Evolutionary conservation across 92 coral and sea anemone species (phyloP).

Genomic region (Paragorgia papillata): DNA sequence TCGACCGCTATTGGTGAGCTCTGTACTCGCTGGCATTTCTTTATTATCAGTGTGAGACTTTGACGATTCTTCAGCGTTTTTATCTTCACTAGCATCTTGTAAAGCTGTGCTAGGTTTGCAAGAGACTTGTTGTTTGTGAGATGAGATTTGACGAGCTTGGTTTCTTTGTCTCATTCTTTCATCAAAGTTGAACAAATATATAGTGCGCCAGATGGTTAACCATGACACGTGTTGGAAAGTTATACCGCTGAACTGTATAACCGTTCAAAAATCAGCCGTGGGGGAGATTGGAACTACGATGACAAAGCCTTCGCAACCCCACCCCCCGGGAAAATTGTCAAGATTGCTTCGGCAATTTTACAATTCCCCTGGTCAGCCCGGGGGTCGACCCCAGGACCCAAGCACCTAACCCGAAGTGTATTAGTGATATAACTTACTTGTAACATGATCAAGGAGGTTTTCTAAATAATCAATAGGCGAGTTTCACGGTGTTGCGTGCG

Average conservation of each 20-base stretch:
- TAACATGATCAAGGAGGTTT: too few relatives aligned
- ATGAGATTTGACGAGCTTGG: not conserved
- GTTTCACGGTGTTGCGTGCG: too few relatives aligned
- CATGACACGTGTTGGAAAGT: not conserved
- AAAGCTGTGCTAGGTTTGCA: not conserved
- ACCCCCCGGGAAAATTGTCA: too few relatives aligned
- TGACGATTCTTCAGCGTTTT: not conserved
- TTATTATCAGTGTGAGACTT: not conserved
- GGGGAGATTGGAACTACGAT: too few relatives aligned
- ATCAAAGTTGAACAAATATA: not conserved
- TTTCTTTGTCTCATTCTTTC: conserved; percentile 15
- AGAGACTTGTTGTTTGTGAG: not conserved
- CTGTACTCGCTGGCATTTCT: not conserved
- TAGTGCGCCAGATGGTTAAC: conserved; percentile 33
- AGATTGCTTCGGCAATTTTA: too few relatives aligned
- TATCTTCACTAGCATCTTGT: not conserved
- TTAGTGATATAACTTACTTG: too few relatives aligned
- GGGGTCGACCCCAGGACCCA: too few relatives aligned
- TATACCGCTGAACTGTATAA: not conserved
- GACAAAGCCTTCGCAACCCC: too few relatives aligned
- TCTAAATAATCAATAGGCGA: too few relatives aligned
- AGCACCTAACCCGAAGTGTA: too few relatives aligned
- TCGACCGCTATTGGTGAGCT: not conserved
- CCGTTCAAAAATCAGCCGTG: too few relatives aligned
- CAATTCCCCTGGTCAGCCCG: too few relatives aligned